phyloP scores from a whole-genome alignment of 2,888 invertebrate genomes.

The Mechanitis messenoides region DNA sequence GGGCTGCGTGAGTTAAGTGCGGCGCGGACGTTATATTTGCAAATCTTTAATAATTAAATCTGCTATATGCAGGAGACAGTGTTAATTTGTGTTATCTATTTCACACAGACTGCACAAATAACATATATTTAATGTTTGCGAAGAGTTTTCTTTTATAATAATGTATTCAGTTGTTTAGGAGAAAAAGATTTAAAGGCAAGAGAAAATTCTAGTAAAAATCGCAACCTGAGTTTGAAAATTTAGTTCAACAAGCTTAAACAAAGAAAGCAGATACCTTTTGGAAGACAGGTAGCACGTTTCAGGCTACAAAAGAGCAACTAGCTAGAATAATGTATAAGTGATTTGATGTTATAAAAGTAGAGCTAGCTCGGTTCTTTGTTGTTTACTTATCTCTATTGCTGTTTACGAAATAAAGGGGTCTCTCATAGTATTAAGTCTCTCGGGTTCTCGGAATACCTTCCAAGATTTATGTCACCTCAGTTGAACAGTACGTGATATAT shows the following conservation, averaged over 20 bases:
- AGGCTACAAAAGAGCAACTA: constrained; percentile 18
- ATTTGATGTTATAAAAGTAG: constrained; percentile 24
- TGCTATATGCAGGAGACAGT: constrained; percentile 44
- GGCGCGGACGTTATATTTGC: constrained; percentile 51
- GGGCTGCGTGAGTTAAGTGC: constrained; percentile 43
- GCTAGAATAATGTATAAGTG: constrained; percentile 24
- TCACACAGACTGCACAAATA: constrained; percentile 35
- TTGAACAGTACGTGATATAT: constrained; percentile 38
- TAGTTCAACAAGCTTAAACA: neutral
- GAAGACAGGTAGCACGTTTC: constrained; percentile 6
- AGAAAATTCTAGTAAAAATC: neutral
- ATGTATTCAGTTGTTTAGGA: too few relatives aligned
- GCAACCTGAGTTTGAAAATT: neutral
- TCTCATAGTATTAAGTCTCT: constrained; percentile 40
- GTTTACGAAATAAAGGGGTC: constrained; percentile 55
- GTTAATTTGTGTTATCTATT: constrained; percentile 50
- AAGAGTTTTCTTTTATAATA: too few relatives aligned
- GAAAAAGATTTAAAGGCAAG: neutral
- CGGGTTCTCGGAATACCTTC: constrained; percentile 43
- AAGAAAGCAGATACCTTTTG: constrained; percentile 1
- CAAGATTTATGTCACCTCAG: constrained; percentile 65
- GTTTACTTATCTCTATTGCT: constrained; percentile 49
- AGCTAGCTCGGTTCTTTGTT: constrained; percentile 22
- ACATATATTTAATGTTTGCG: too few relatives aligned
- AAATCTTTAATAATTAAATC: constrained; percentile 64